A percentile compares a stretch with the other conserved stretches of the same genome.
Evolutionary conservation across 2,888 invertebrate genomes (phyloP).

Genomic region (Erebia aethiops): DNA sequence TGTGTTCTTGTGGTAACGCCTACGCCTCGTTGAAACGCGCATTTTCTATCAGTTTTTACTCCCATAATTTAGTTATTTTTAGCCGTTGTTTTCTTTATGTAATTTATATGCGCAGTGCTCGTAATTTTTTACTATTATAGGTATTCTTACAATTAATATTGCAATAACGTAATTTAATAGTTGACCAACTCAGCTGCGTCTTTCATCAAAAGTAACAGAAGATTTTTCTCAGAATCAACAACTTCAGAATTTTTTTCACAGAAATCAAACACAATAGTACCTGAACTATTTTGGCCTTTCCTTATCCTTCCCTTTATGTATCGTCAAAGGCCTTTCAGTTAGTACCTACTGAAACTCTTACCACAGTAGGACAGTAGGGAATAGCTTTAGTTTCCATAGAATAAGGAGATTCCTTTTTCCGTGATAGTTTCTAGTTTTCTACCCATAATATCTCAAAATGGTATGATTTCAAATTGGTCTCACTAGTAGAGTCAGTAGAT

Average conservation of each 20-base stretch:
- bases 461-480: too few species aligned
- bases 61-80: slow-evolving; percentile 12
- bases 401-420: too few species aligned
- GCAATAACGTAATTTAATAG: neutral
- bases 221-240: neutral
- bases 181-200: neutral
- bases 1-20: neutral
- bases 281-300: too few species aligned
- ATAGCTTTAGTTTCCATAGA: too few species aligned
- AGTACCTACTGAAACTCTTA: too few species aligned
- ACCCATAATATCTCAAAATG: too few species aligned
- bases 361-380: too few species aligned
- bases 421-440: too few species aligned
- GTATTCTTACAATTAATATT: neutral
- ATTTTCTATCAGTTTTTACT: slow-evolving; percentile 14
- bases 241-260: neutral
- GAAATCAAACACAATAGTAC: too few species aligned
- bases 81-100: slow-evolving; percentile 17
- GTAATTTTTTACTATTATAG: neutral
- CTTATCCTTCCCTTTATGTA: too few species aligned
- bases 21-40: neutral
- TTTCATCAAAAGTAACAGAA: neutral
- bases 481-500: too few species aligned
- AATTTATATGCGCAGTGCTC: slow-evolving; percentile 16
- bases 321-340: too few species aligned